Conservation (phyloP, 2,113 vertebrate species). For the Actinemys pallida region DNA sequence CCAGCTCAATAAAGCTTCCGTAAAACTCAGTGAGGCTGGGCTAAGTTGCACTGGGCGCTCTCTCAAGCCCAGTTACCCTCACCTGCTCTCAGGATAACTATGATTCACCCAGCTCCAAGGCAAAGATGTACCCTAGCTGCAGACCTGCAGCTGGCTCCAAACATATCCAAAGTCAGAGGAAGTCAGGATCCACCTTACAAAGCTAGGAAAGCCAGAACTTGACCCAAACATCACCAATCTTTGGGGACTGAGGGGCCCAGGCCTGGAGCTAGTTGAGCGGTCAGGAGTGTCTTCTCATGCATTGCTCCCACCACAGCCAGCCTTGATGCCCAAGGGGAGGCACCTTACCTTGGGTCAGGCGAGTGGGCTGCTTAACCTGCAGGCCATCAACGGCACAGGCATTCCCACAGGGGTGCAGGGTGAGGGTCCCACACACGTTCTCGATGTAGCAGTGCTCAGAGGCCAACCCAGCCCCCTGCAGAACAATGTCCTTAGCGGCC, state of each 20-base stretch:
- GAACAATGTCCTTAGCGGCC: constrained; percentile 84
- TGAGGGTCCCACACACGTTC: constrained; percentile 86
- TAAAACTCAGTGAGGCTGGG: neutral
- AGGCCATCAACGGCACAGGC: constrained; percentile 88
- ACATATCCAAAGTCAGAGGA: neutral
- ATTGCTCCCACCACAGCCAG: neutral
- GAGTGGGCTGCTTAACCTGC: constrained; percentile 80
- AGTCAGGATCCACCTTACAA: neutral
- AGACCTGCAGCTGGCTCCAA: neutral
- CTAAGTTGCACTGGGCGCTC: neutral
- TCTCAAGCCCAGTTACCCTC: neutral
- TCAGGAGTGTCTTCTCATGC: neutral
- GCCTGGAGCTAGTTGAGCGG: neutral
- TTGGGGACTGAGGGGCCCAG: neutral
- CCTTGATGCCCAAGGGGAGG: neutral
- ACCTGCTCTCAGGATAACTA: neutral
- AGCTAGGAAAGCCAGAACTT: neutral
- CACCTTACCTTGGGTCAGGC: constrained; percentile 91
- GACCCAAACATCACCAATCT: neutral
- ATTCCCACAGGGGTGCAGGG: constrained; percentile 91
- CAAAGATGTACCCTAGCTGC: neutral
- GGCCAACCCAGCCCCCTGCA: constrained; percentile 88
- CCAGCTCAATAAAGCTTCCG: neutral
- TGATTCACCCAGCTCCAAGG: neutral
- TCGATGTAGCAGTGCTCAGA: constrained; percentile 94